These are phyloP conservation scores for Catocala sponsa DNA, from an alignment of 2,888 invertebrate genomes.

Conservation along the genomic window DNA sequence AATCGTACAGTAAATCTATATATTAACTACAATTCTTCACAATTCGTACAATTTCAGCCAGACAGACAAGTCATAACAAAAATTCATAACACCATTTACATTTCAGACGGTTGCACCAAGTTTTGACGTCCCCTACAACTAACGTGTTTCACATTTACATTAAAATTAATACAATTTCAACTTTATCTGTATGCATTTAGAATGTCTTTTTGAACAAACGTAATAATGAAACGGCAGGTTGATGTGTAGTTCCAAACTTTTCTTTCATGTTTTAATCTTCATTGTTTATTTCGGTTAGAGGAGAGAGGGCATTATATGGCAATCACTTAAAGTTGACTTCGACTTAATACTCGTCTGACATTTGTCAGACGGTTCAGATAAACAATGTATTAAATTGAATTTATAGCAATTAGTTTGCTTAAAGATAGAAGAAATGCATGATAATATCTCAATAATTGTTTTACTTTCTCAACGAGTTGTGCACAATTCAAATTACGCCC, in stretches of 20 bases:
- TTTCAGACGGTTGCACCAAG: slow-evolving; percentile 23
- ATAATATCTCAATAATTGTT: too few relatives aligned
- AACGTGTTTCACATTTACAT: slow-evolving; percentile 11
- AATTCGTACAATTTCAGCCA: slow-evolving; percentile 2
- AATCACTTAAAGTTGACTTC: not conserved
- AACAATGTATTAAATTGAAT: too few relatives aligned
- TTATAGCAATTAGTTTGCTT: too few relatives aligned
- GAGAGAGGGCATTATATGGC: not conserved
- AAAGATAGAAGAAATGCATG: too few relatives aligned
- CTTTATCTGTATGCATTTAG: not conserved
- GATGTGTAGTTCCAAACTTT: slow-evolving; percentile 33
- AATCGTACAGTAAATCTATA: not conserved
- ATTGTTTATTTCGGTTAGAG: slow-evolving; percentile 21
- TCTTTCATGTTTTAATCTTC: slow-evolving; percentile 38
- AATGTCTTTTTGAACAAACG: slow-evolving; percentile 13
- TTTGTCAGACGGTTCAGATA: too few relatives aligned
- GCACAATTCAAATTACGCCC: too few relatives aligned
- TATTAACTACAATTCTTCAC: not conserved
- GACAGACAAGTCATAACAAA: slow-evolving; percentile 21
- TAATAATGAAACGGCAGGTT: slow-evolving; percentile 17
- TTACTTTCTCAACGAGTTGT: too few relatives aligned
- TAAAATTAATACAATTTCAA: slow-evolving; percentile 17
- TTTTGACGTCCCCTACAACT: slow-evolving; percentile 26
- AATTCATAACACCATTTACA: slow-evolving; percentile 30
- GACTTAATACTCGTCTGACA: not conserved